Conservation (phyloP, 1,140 invertebrate species). For the Drosophila dunni region DNA sequence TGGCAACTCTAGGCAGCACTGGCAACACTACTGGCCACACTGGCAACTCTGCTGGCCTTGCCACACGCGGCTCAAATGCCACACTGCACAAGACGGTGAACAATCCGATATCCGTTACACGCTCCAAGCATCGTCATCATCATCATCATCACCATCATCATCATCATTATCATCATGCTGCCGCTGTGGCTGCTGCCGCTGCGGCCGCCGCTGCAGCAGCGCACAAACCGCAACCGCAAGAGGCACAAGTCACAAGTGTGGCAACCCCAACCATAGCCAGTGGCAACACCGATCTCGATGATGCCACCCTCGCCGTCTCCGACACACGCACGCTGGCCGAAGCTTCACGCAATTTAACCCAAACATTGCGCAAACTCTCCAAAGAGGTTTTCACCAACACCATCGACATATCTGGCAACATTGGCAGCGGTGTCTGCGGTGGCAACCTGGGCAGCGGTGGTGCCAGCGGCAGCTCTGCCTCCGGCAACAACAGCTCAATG, state of each 20-base stretch:
- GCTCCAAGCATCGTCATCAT: constrained; percentile 74
- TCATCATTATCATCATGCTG: constrained; percentile 62
- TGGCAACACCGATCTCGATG: constrained; percentile 52
- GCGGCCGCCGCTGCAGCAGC: constrained; percentile 12
- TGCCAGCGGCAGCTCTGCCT: constrained; percentile 64
- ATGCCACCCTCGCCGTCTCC: constrained; percentile 84
- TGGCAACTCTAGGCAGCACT: constrained; percentile 18
- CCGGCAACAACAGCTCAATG: not conserved
- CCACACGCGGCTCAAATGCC: constrained; percentile 22
- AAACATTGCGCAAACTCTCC: constrained; percentile 95
- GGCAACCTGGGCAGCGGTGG: constrained; percentile 9
- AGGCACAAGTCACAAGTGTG: not conserved
- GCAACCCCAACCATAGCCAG: not conserved
- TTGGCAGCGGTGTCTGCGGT: not conserved
- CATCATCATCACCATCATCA: constrained; percentile 75
- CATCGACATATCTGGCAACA: constrained; percentile 85
- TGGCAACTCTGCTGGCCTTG: not conserved
- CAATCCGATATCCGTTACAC: constrained; percentile 64
- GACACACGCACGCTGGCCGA: constrained; percentile 93
- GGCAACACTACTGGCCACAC: not conserved
- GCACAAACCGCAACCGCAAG: constrained; percentile 4
- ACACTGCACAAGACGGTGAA: constrained; percentile 77
- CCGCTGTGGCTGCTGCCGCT: constrained; percentile 7
- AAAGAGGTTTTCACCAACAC: constrained; percentile 92
- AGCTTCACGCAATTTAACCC: constrained; percentile 95